These are phyloP conservation scores for Cranoglanis bouderius DNA, from an alignment of 2,113 vertebrate species.

Conservation along the genomic window DNA sequence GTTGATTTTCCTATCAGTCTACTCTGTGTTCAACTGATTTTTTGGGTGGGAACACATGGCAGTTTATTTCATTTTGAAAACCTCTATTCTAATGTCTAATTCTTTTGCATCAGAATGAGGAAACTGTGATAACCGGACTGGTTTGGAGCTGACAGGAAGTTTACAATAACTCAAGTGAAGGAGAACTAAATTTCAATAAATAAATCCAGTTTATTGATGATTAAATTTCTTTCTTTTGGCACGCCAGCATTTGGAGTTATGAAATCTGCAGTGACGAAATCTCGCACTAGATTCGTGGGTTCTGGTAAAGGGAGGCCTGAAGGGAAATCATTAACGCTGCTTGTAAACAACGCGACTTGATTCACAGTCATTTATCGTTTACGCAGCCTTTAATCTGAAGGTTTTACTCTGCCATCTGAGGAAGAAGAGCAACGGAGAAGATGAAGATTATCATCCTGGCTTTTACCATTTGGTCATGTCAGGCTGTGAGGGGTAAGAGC, in stretches of 20 bases:
- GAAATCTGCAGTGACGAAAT: not conserved
- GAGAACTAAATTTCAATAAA: not conserved
- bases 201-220: not conserved
- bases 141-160: no score
- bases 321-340: not conserved
- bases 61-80: no score
- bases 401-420: not conserved
- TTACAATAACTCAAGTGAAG: no score
- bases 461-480: conserved; percentile 6
- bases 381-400: not conserved
- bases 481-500: not conserved
- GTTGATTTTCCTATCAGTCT: not conserved
- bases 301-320: not conserved
- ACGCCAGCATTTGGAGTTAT: not conserved
- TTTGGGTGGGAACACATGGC: no score
- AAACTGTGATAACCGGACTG: no score
- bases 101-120: no score
- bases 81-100: no score
- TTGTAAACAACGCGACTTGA: conserved; percentile 8
- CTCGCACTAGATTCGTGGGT: not conserved
- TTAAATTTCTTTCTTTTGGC: not conserved
- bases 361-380: not conserved
- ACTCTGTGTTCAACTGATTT: not conserved
- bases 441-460: conserved; percentile 4
- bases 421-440: not conserved